A percentile compares a stretch with the other conserved stretches of the same genome.
Conservation (phyloP, 2,888 invertebrate species). For the Cabera pusaria region DNA sequence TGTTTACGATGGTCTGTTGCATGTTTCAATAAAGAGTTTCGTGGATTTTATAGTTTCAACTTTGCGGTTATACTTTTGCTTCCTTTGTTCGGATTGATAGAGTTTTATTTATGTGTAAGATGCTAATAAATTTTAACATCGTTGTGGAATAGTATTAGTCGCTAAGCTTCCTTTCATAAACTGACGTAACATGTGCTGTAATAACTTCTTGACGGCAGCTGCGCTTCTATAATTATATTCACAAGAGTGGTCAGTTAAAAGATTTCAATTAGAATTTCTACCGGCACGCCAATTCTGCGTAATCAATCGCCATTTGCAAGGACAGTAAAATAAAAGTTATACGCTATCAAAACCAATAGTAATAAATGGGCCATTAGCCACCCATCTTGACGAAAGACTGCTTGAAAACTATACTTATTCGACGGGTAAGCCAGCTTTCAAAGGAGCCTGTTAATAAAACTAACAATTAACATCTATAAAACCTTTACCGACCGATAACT, state of each 20-base stretch:
- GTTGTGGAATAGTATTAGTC: too few species aligned
- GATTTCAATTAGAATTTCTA: slow-evolving; percentile 43
- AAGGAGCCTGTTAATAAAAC: slow-evolving; percentile 57
- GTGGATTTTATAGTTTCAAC: slow-evolving; percentile 31
- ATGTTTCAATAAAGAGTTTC: slow-evolving; percentile 37
- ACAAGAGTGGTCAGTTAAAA: slow-evolving; percentile 35
- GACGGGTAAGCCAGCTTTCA: slow-evolving; percentile 41
- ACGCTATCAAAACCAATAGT: slow-evolving; percentile 60
- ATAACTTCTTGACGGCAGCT: slow-evolving; percentile 1
- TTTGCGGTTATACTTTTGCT: slow-evolving; percentile 20
- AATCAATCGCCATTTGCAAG: slow-evolving; percentile 41
- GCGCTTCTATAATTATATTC: slow-evolving; percentile 4
- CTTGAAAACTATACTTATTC: slow-evolving; percentile 55
- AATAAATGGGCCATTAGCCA: slow-evolving; percentile 65
- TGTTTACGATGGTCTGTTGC: slow-evolving; percentile 35
- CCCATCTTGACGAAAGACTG: slow-evolving; percentile 48
- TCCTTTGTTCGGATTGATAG: neutral
- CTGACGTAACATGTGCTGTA: too few species aligned
- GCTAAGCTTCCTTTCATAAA: too few species aligned
- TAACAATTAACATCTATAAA: slow-evolving; percentile 78
- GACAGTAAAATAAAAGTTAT: slow-evolving; percentile 36
- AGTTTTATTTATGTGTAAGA: slow-evolving; percentile 5
- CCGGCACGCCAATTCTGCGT: slow-evolving; percentile 31
- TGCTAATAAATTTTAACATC: slow-evolving; percentile 1
- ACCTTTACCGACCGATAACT: slow-evolving; percentile 41